Conservation (phyloP, 2,113 vertebrate species). For the Eurystomus gularis region DNA sequence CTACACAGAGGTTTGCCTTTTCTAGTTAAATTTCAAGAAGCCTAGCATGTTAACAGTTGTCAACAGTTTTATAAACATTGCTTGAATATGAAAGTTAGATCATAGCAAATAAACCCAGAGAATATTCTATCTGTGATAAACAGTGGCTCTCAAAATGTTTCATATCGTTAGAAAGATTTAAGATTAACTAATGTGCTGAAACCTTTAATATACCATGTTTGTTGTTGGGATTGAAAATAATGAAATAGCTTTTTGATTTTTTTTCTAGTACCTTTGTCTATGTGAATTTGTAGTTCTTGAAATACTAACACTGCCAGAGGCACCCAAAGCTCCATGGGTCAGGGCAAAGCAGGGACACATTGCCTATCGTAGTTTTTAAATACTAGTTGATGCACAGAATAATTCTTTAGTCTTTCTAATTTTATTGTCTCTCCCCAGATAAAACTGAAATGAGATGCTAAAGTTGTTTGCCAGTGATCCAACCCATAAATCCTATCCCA, state of each 20-base stretch:
- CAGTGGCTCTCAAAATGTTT: not conserved
- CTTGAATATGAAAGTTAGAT: not conserved
- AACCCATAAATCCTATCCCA: not conserved
- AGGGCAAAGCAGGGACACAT: not conserved
- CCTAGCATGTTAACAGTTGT: not conserved
- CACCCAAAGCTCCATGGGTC: not conserved
- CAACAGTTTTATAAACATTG: not conserved
- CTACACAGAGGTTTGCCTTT: not conserved
- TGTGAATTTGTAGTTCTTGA: not conserved
- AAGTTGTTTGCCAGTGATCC: not conserved
- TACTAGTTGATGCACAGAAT: not conserved
- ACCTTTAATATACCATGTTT: not conserved
- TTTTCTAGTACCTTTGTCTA: not conserved
- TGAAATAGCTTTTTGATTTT: not conserved
- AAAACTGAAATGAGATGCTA: not conserved
- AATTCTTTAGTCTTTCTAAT: not conserved
- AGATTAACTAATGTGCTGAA: not conserved
- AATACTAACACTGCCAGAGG: not conserved
- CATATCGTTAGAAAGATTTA: not conserved
- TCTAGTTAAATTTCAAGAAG: not conserved
- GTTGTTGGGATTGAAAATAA: not conserved
- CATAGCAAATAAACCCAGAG: not conserved
- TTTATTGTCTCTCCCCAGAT: not conserved
- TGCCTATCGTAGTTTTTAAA: not conserved
- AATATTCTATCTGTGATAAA: not conserved